Conservation (phyloP, 2,888 invertebrate species). For the Dicroscelio sp. region DNA sequence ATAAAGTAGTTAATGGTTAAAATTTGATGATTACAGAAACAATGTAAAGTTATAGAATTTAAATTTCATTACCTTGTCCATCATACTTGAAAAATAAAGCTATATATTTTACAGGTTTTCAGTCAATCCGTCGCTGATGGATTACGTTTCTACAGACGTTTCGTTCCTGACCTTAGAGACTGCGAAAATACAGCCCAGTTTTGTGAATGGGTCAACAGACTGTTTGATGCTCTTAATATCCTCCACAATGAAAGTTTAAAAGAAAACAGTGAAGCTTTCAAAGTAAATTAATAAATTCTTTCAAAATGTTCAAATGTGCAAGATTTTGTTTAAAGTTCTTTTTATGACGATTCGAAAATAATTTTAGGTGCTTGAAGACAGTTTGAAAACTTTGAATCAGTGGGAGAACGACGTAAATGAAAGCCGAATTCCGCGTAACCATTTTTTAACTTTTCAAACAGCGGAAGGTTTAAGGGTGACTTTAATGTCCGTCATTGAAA, state of each 20-base stretch:
- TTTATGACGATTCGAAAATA: background rate
- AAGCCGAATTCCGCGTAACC: background rate
- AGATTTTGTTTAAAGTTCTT: background rate
- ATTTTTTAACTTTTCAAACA: conserved; percentile 31
- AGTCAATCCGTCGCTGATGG: conserved; percentile 51
- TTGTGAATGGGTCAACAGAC: conserved; percentile 35
- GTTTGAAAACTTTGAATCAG: conserved; percentile 7
- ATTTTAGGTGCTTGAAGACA: conserved; percentile 26
- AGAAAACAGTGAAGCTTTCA: conserved; percentile 7
- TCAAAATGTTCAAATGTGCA: background rate
- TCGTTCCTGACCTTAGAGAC: background rate
- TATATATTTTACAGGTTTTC: conserved; percentile 33
- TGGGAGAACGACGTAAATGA: conserved; percentile 19
- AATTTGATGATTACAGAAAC: too few species aligned
- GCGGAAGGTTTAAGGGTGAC: conserved; percentile 27
- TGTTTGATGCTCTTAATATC: conserved; percentile 37
- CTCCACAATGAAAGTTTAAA: background rate
- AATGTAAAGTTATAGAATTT: too few species aligned
- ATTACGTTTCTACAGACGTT: conserved; percentile 10
- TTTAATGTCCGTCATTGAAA: background rate
- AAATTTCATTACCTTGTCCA: too few species aligned
- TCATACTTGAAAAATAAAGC: conserved; percentile 4
- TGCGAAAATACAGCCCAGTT: conserved; percentile 39
- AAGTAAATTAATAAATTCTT: background rate
- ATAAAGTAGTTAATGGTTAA: too few species aligned